A percentile compares a stretch with the other conserved stretches of the same genome.
Evolutionary conservation across 1,140 invertebrate species (phyloP).

Genomic region (Plodia interpunctella): DNA sequence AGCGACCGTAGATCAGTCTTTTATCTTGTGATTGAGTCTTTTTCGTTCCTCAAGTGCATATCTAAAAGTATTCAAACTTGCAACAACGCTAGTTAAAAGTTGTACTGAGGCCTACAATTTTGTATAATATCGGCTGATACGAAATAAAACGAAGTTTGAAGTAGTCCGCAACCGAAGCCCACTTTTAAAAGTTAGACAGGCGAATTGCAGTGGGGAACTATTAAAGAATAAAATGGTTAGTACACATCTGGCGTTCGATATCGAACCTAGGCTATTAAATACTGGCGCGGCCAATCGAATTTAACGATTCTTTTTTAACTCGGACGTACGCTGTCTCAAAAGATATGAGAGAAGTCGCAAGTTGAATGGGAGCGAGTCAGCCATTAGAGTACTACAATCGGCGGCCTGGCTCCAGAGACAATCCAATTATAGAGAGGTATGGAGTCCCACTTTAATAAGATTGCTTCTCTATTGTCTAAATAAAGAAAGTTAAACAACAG

Average conservation of each 20-base stretch:
- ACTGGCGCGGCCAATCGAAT: slow-evolving; percentile 18
- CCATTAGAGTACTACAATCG: slow-evolving; percentile 22
- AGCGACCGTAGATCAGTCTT: no score
- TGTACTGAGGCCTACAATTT: neutral
- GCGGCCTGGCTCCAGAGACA: slow-evolving; percentile 23
- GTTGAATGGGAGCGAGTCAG: slow-evolving; percentile 15
- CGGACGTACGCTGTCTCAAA: slow-evolving; percentile 1
- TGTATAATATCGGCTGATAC: slow-evolving; percentile 1
- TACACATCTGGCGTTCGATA: slow-evolving; percentile 18
- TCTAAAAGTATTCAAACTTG: no score
- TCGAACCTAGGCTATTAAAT: slow-evolving; percentile 21
- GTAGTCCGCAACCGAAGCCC: slow-evolving; percentile 1
- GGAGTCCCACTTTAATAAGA: slow-evolving; percentile 33
- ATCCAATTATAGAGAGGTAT: slow-evolving; percentile 41
- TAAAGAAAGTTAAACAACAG: slow-evolving; percentile 3
- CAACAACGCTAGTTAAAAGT: no score
- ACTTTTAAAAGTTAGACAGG: slow-evolving; percentile 19
- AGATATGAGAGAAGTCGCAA: slow-evolving; percentile 1
- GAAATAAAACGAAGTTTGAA: slow-evolving; percentile 2
- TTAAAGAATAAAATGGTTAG: slow-evolving; percentile 24
- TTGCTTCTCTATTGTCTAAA: slow-evolving; percentile 16
- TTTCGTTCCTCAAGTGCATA: no score
- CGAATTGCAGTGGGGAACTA: slow-evolving; percentile 17
- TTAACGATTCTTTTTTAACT: slow-evolving; percentile 12
- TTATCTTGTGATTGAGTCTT: no score